These are phyloP conservation scores for Pipistrellus pipistrellus DNA, from an alignment of 2,797 vertebrate species.

Conservation along the genomic window DNA sequence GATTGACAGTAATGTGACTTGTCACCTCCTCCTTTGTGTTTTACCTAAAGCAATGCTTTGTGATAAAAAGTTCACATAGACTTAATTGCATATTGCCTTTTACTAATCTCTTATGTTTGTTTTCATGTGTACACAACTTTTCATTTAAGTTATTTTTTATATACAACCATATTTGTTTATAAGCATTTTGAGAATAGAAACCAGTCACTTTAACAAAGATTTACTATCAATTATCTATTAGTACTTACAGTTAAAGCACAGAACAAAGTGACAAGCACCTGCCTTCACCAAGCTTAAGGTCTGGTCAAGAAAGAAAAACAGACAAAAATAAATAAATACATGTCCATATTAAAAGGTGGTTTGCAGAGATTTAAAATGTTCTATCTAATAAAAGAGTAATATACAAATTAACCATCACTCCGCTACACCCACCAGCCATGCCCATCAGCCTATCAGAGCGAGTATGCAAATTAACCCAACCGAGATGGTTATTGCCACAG, in stretches of 20 bases:
- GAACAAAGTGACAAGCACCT: neutral
- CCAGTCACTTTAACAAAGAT: neutral
- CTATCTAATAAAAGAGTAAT: too few species aligned
- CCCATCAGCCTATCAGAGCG: too few species aligned
- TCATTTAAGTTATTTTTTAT: neutral
- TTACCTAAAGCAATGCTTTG: neutral
- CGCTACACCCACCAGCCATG: too few species aligned
- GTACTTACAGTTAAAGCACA: neutral
- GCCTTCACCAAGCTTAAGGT: neutral
- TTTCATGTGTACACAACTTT: neutral
- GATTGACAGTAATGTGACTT: neutral
- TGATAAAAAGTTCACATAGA: neutral
- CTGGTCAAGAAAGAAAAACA: neutral
- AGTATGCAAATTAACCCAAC: too few species aligned
- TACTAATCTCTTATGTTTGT: neutral
- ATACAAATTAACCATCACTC: too few species aligned
- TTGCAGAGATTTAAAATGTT: slow-evolving; percentile 5
- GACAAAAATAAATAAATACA: neutral
- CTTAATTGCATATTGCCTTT: neutral
- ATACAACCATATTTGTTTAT: neutral
- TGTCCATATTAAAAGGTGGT: neutral
- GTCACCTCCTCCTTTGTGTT: neutral
- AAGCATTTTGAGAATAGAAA: neutral
- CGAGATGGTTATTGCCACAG: too few species aligned
- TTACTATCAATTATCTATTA: neutral